A percentile compares a stretch with the other conserved stretches of the same genome.
Conservation (phyloP, 92 coral and sea anemone genomes). For the Phenganax stokvisi region DNA sequence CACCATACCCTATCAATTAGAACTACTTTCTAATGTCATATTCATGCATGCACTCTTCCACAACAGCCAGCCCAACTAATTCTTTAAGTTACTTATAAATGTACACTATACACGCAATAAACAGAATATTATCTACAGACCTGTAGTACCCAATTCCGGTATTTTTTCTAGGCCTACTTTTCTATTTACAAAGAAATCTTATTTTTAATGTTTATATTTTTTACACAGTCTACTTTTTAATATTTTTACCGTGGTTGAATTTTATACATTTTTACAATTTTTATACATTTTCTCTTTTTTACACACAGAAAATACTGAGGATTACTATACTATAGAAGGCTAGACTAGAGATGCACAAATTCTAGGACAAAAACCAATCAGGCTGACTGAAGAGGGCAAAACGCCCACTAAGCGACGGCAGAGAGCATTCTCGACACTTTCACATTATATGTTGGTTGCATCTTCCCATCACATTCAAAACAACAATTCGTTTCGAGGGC, state of each 20-base stretch:
- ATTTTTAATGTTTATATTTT: slow-evolving; percentile 11
- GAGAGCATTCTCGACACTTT: slow-evolving; percentile 28
- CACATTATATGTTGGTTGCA: not conserved
- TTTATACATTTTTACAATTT: slow-evolving; percentile 35
- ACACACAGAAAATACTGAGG: slow-evolving; percentile 15
- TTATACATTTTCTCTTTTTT: slow-evolving; percentile 8
- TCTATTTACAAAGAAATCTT: slow-evolving; percentile 30
- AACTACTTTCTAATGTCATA: not conserved
- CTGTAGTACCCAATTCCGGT: not conserved
- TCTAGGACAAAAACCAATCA: not conserved
- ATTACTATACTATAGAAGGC: not conserved
- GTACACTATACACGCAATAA: slow-evolving; percentile 26
- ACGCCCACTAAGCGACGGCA: not conserved
- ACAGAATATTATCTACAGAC: slow-evolving; percentile 6
- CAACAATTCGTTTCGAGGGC: slow-evolving; percentile 40
- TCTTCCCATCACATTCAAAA: slow-evolving; percentile 29
- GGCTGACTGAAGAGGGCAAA: not conserved
- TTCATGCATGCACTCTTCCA: not conserved
- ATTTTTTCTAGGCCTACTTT: not conserved
- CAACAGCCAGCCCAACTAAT: not conserved
- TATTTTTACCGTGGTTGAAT: not conserved
- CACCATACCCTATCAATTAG: slow-evolving; percentile 4
- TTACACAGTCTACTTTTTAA: not conserved
- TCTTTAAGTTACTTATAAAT: slow-evolving; percentile 1
- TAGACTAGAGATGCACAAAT: slow-evolving; percentile 16